Conservation (phyloP, 2,113 vertebrate species). For the Platichthys stellatus region DNA sequence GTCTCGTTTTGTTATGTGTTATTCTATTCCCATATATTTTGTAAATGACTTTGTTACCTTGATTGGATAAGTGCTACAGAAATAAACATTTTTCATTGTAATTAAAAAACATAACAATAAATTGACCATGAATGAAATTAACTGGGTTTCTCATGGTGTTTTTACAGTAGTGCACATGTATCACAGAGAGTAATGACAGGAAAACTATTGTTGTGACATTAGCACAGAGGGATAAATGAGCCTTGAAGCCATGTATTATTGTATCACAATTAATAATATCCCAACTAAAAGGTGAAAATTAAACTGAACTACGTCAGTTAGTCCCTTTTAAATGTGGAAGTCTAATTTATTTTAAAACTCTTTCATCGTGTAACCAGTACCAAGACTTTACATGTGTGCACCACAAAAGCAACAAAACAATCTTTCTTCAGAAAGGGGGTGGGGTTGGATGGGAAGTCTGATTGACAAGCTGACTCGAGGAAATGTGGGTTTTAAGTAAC, state of each 20-base stretch:
- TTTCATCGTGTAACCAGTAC: too few relatives aligned
- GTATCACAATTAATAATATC: background rate
- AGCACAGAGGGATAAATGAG: background rate
- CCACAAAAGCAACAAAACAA: background rate
- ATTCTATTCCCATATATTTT: background rate
- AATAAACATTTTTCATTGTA: background rate
- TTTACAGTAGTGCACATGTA: background rate
- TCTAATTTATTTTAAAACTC: too few relatives aligned
- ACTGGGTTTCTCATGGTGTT: background rate
- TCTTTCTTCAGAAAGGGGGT: background rate
- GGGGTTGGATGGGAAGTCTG: background rate
- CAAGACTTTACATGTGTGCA: background rate
- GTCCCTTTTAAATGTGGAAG: background rate
- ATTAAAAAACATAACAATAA: background rate
- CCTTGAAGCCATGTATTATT: background rate
- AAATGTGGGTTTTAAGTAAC: background rate
- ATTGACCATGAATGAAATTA: background rate
- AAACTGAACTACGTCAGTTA: background rate
- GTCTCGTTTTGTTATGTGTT: background rate
- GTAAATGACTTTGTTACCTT: background rate
- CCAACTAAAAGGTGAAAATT: background rate
- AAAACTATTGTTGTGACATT: background rate
- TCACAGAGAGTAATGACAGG: background rate
- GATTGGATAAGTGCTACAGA: background rate
- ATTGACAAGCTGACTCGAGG: background rate